A percentile compares a stretch with the other conserved stretches of the same genome.
These are phyloP conservation scores for Aphelinus atriplicis DNA, from an alignment of 1,140 invertebrate genomes.

Conservation along the genomic window DNA sequence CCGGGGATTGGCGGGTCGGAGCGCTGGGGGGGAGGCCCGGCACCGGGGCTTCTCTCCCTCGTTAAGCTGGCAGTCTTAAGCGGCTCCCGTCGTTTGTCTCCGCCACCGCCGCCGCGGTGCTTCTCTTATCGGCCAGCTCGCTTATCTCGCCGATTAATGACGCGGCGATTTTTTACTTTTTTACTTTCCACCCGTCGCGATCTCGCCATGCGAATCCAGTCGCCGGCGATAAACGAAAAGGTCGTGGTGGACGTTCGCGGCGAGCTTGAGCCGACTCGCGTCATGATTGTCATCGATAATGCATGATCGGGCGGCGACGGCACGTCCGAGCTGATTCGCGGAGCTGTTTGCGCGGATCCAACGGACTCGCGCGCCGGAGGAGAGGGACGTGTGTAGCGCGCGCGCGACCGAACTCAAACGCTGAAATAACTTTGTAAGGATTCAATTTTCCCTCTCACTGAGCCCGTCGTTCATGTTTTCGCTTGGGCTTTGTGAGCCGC, in stretches of 20 bases:
- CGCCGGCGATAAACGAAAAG: not conserved
- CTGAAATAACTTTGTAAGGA: constrained; percentile 41
- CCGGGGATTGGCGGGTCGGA: constrained; percentile 50
- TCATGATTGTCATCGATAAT: too few species aligned
- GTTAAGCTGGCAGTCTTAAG: constrained; percentile 20
- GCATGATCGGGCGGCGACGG: too few species aligned
- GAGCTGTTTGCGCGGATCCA: not conserved
- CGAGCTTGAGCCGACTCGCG: not conserved
- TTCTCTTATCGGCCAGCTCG: not conserved
- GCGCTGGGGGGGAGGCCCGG: too few species aligned
- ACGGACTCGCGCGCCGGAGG: not conserved
- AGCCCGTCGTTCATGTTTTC: constrained; percentile 40
- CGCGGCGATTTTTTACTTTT: not conserved
- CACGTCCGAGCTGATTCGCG: not conserved
- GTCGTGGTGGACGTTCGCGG: not conserved
- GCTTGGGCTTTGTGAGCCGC: constrained; percentile 36
- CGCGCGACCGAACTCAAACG: constrained; percentile 23
- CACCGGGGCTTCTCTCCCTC: constrained; percentile 1
- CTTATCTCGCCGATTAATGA: too few species aligned
- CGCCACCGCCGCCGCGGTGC: not conserved
- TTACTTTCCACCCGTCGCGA: not conserved
- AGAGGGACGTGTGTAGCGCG: not conserved
- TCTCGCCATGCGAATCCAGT: not conserved
- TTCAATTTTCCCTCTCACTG: constrained; percentile 40
- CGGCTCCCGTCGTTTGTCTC: constrained; percentile 12